Evolutionary conservation across 2,113 vertebrate species (phyloP), one percentile per base, ranked within the genome.

Genomic region (Rhabdornis inornatus): DNA sequence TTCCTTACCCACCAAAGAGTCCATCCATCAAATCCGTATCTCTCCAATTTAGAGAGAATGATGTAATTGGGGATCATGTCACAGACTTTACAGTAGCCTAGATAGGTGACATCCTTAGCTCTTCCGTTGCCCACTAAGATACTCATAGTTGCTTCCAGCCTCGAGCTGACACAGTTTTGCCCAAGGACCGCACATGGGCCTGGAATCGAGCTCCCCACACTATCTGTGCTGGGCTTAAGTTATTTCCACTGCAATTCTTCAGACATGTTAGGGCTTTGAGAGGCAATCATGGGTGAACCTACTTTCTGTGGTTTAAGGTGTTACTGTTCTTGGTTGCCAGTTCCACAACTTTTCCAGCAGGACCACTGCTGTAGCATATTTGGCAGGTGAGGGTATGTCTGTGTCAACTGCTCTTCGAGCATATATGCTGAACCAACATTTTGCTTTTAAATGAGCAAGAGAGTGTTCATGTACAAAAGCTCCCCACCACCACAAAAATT

Each of bases 261-360:
- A 40, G 14, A 33, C 10, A 3, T 25, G 13, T 81, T 61, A 37
- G 33, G 33, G 21, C 28, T 87, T 75, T 74, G 57, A 77, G 39
- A 79, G 60, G 16, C 0, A 0, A 37, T 35, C 1, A 1, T 0
- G 0, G 16, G 21, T 63, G 25, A 63, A 33, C 40, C 9, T 27
- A 0, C 72, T 63, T 22, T 42, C 40, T 52, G 30, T 30, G 8
- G 17, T 66, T 91, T 63, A 53, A 87, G 31, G 14, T 42, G 10
- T n/a, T 39, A 53, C 31, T 45, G 15, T 21, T 78, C 33, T 40
- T 50, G 18, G 27, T 63, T 87, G 30, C 33, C 52, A 63, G 35
- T 75, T 53, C 17, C 45, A 70, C 7, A 45, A 23, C 44, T 85
- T 50, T 82, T 75, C 28, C 65, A 68, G 30, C 15, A 75, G 27